Evolutionary conservation across 2,113 vertebrate genomes (phyloP).

Genomic region (Tragelaphus buxtoni): DNA sequence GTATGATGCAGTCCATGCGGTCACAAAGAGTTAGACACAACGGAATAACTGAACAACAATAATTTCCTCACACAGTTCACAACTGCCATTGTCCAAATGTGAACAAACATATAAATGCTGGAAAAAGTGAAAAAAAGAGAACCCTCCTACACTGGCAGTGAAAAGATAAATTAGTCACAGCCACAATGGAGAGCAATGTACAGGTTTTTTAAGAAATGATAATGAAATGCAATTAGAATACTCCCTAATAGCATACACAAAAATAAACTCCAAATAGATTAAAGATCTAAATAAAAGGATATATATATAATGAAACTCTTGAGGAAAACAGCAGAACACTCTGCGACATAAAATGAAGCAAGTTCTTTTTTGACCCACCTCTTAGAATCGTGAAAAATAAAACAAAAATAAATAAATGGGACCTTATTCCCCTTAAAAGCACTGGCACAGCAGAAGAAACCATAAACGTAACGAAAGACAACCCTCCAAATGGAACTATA

Average conservation of each 20-base stretch:
- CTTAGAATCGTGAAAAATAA: neutral
- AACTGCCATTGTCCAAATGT: neutral
- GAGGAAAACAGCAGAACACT: neutral
- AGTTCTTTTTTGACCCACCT: neutral
- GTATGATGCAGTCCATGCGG: neutral
- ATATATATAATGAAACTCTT: neutral
- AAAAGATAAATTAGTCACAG: neutral
- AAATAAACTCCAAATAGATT: neutral
- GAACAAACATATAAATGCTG: neutral
- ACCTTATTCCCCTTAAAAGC: neutral
- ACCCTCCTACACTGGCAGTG: neutral
- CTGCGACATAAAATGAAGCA: neutral
- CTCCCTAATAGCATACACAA: neutral
- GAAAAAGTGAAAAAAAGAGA: neutral
- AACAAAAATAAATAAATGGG: neutral
- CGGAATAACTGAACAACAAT: neutral
- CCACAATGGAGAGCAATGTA: neutral
- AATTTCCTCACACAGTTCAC: neutral
- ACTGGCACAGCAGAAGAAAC: neutral
- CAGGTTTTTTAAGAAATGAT: neutral
- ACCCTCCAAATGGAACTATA: neutral
- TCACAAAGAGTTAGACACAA: neutral
- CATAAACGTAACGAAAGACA: neutral
- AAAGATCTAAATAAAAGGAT: neutral
- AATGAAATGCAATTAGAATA: neutral